These are phyloP conservation scores for Gymnocephalus cernua DNA, from an alignment of 2,113 vertebrate species.

Conservation along the genomic window DNA sequence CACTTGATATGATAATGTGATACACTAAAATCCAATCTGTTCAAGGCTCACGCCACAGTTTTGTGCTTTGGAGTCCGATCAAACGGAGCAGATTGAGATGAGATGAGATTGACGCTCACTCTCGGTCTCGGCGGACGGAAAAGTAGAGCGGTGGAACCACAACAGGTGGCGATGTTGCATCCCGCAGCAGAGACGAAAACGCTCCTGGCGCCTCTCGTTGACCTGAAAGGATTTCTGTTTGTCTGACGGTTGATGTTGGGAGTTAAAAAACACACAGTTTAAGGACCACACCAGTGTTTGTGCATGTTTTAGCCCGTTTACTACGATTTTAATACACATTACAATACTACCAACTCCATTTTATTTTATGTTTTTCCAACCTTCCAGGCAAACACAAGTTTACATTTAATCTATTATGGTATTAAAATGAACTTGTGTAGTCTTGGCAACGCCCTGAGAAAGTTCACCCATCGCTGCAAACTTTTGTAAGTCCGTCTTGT, in stretches of 20 bases:
- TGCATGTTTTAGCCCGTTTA: constrained; percentile 30
- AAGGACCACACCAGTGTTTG: constrained; percentile 11
- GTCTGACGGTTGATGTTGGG: background rate
- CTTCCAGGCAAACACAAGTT: background rate
- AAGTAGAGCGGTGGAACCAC: background rate
- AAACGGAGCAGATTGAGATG: background rate
- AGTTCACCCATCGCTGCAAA: background rate
- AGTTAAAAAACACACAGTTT: background rate
- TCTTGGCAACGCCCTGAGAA: background rate
- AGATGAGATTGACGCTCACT: background rate
- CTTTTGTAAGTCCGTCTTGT: too few species aligned
- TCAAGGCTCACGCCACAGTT: constrained; percentile 2
- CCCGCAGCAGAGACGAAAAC: background rate
- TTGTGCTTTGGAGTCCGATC: constrained; percentile 10
- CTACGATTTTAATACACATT: background rate
- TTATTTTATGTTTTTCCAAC: background rate
- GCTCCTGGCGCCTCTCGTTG: background rate
- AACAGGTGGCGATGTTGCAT: background rate
- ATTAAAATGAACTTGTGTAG: background rate
- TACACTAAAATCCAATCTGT: constrained; percentile 57
- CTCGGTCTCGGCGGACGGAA: background rate
- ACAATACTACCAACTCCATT: background rate
- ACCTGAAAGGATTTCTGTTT: background rate
- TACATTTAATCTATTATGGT: background rate
- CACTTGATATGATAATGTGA: constrained; percentile 79